These are phyloP conservation scores for Spodoptera litura DNA, from an alignment of 1,140 invertebrate species.

Conservation along the genomic window DNA sequence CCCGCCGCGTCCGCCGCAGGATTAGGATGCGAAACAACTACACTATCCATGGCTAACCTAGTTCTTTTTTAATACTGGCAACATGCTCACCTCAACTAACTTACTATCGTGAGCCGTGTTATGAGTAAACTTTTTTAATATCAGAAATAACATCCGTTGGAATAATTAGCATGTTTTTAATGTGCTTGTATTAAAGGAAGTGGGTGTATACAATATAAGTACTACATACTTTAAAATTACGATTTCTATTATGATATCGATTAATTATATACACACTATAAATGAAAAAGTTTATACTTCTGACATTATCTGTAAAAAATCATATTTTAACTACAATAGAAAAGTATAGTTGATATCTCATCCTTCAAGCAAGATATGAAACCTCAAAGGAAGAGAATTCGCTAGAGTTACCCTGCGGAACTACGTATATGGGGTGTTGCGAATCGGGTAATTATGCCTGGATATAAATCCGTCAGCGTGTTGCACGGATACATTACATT, in stretches of 20 bases:
- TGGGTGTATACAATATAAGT: background rate
- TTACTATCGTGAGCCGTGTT: background rate
- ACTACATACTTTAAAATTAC: too few species aligned
- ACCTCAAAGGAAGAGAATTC: background rate
- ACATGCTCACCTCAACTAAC: conserved; percentile 12
- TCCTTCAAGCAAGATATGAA: too few species aligned
- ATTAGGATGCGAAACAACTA: conserved; percentile 79
- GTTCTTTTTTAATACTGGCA: conserved; percentile 53
- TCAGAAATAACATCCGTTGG: conserved; percentile 2
- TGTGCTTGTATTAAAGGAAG: too few species aligned
- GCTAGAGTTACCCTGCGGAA: background rate
- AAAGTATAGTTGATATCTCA: too few species aligned
- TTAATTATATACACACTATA: too few species aligned
- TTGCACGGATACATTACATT: background rate
- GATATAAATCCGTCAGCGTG: conserved; percentile 47
- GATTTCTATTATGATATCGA: too few species aligned
- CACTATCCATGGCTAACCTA: conserved; percentile 62
- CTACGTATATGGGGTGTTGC: conserved; percentile 23
- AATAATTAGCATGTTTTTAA: conserved; percentile 1
- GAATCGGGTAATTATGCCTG: conserved; percentile 48
- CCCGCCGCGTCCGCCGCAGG: conserved; percentile 76
- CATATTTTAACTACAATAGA: too few species aligned
- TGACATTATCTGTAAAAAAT: too few species aligned
- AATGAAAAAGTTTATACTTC: too few species aligned
- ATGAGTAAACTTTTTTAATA: background rate